Evolutionary conservation across 2,113 vertebrate genomes (phyloP), one percentile per base, ranked within the genome.

Genomic region (Procavia capensis): DNA sequence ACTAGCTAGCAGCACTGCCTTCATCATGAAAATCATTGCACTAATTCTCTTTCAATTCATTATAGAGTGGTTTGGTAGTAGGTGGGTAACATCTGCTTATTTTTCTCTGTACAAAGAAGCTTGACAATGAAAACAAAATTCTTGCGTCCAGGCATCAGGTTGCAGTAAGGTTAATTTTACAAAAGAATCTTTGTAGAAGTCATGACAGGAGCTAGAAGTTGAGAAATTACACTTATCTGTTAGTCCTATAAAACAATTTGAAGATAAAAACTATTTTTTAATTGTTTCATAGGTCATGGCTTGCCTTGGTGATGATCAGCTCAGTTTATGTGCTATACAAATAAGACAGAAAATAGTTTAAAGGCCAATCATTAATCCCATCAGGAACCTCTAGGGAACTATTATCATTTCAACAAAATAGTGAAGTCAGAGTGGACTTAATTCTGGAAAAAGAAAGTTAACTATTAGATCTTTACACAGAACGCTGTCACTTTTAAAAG

Each of bases 171-270:
- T 98, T 98, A 98, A 90, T 95, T 96, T 94, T 95, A 95, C 81
- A 92, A 97, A 98, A 97, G 90, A 96, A 93, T 95, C 78, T 86
- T 93, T 90, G 82, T 57, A 97, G 83, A 57, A 96, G 96, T 87
- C 43, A 95, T 66, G 93, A 95, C 25, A 98, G 82, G 91, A 98
- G 92, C 88, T 96, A 83, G 27, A 98, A 98, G 95, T 86, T 96
- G 97, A 97, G 70, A 95, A 83, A 96, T 3, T 96, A 85, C 95
- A 61, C 84, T 98, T 97, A 96, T 84, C 97, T 97, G 97, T 98
- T 98, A 98, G 98, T 98, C 64, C 97, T 88, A 87, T 16, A 95
- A 96, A 79, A 39, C n/a, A 95, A 64, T 63, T 93, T 95, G 11
- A 91, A 54, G 93, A 85, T 19, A 3, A 97, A 75, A 61, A 94